Percentiles rank a stretch among this genome's conserved stretches.
These are phyloP conservation scores for Rhagophthalmus giganteus DNA, from an alignment of 2,888 invertebrate species.

Conservation along the genomic window DNA sequence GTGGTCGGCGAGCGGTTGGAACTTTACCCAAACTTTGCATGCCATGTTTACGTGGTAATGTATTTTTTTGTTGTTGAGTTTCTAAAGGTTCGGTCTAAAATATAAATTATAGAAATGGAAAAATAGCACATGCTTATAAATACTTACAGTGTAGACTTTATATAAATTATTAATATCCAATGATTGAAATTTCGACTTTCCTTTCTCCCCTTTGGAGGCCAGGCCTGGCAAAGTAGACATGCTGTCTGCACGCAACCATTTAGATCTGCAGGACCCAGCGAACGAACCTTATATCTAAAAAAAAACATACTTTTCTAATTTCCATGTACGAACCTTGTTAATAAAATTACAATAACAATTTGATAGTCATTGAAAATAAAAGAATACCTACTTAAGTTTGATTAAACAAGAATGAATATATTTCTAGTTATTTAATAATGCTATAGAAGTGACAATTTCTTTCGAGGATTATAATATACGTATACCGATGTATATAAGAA, in stretches of 20 bases:
- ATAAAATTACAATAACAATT: too few relatives aligned
- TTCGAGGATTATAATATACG: too few relatives aligned
- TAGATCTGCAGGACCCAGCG: slow-evolving; percentile 76
- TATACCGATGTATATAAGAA: too few relatives aligned
- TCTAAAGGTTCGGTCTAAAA: slow-evolving; percentile 82
- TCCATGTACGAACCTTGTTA: too few relatives aligned
- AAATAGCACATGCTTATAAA: slow-evolving; percentile 12
- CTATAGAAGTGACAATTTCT: too few relatives aligned
- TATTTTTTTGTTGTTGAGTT: slow-evolving; percentile 85
- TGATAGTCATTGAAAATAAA: too few relatives aligned
- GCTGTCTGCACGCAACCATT: slow-evolving; percentile 94
- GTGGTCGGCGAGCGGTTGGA: slow-evolving; percentile 96
- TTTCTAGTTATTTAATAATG: too few relatives aligned
- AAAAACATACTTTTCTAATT: too few relatives aligned
- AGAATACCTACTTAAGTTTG: too few relatives aligned
- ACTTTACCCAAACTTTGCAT: slow-evolving; percentile 99
- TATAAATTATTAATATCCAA: slow-evolving; percentile 98
- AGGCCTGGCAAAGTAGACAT: slow-evolving; percentile 95
- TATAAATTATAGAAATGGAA: too few relatives aligned
- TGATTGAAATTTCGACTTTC: slow-evolving; percentile 94
- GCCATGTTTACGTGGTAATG: slow-evolving; percentile 97
- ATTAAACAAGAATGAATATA: too few relatives aligned
- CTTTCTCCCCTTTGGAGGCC: slow-evolving; percentile 82
- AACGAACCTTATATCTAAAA: slow-evolving; percentile 72
- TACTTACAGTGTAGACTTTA: slow-evolving; percentile 79